These are phyloP conservation scores for Hanleya hanleyi DNA, from an alignment of 2,888 invertebrate species.

Conservation along the genomic window DNA sequence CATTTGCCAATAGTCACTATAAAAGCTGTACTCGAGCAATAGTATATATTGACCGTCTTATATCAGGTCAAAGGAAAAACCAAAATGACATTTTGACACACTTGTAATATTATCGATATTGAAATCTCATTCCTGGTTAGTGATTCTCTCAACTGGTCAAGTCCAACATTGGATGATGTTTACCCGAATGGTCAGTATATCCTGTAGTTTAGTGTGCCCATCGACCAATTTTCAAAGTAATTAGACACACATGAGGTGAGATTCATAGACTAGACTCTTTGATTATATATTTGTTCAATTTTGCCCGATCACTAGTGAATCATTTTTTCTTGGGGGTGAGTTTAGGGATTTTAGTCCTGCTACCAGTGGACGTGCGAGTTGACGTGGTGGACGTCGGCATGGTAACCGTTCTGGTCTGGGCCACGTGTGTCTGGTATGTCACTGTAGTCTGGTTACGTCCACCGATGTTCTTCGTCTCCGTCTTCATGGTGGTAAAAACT, in stretches of 20 bases:
- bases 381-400: slow-evolving; percentile 37
- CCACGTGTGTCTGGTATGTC: slow-evolving; percentile 68
- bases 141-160: too few relatives aligned
- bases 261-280: too few relatives aligned
- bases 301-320: not conserved
- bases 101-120: not conserved
- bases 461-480: slow-evolving; percentile 59
- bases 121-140: not conserved
- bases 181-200: too few relatives aligned
- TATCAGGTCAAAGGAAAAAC: slow-evolving; percentile 4
- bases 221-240: too few relatives aligned
- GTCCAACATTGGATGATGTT: too few relatives aligned
- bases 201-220: too few relatives aligned
- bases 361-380: slow-evolving; percentile 48
- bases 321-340: slow-evolving; percentile 42
- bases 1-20: too few relatives aligned
- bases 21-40: not conserved
- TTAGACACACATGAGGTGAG: too few relatives aligned
- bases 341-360: slow-evolving; percentile 63
- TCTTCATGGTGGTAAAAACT: slow-evolving; percentile 68
- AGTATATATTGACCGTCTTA: not conserved
- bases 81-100: slow-evolving; percentile 1
- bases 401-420: slow-evolving; percentile 57
- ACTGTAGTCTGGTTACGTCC: slow-evolving; percentile 67
- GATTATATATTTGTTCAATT: not conserved